Base-by-base conservation (phyloP, 30 jellyfish, hydroid and myxozoan genomes). In the Chironex yamaguchii region DNA sequence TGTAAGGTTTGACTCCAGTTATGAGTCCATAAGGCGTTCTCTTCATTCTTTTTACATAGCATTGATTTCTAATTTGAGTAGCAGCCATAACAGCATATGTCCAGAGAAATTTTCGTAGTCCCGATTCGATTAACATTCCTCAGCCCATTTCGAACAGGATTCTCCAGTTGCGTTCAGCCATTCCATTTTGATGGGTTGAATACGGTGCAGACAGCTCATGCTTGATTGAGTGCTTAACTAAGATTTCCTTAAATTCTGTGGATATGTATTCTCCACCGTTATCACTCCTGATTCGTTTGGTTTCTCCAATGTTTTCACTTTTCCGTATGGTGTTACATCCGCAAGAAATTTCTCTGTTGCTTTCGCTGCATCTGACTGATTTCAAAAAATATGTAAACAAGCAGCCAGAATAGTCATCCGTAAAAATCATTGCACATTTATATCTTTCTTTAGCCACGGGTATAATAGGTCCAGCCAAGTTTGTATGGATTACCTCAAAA, bases 161-260 rank as follows among this genome's bases (percentile, higher is more conserved):
- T 48, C 96, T 51, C 97, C 97, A 89, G 0, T 49, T 62, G 81
- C 97, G 49, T 54, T 89, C 96, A 6, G 97, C 97, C 11, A 90
- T 89, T 27, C 97, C 96, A 71, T 89, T 89, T 52, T 89, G 91
- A 73, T 89, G 97, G 6, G 96, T 86, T 36, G 97, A 82, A 31
- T 89, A 33, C 4, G 97, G 97, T 24, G 93, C 66, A 3, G 79
- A 32, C 23, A 71, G 27, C 0, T 89, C 92, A 58, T 89, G 97
- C 25, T 70, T 36, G 0, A 82, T 82, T 0, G 83, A 50, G 84
- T 88, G 49, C 35, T 71, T 70, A 2, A 36, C 28, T 3, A 82
- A 62, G 6, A 82, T 81, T 14, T 64, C 32, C 4, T 82, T 71
- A 30, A 82, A 82, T 21, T 76, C 89, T 21, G 12, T 30, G 4